Conservation (phyloP, 2,113 vertebrate species). For the Sinocyclocheilus rhinocerous region DNA sequence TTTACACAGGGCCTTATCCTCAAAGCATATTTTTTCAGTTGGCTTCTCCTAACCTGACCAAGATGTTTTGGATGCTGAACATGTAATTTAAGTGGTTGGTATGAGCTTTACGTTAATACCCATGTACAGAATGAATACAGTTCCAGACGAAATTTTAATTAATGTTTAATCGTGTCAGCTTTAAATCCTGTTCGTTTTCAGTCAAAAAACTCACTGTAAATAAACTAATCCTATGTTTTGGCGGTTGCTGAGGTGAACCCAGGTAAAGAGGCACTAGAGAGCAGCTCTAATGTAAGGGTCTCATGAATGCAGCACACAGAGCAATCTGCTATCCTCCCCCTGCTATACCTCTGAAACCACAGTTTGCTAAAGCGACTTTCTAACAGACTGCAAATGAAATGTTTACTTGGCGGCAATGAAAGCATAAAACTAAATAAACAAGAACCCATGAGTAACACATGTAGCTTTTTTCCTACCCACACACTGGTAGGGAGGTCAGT, state of each 20-base stretch:
- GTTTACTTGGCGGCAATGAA: slow-evolving; percentile 66
- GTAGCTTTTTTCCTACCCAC: slow-evolving; percentile 73
- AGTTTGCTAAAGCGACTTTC: slow-evolving; percentile 46
- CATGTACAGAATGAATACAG: slow-evolving; percentile 8
- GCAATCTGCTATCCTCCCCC: background rate
- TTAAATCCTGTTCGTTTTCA: slow-evolving; percentile 34
- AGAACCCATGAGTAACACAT: slow-evolving; percentile 72
- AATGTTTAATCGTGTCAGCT: slow-evolving; percentile 28
- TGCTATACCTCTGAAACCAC: slow-evolving; percentile 22
- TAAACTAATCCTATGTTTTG: slow-evolving; percentile 36
- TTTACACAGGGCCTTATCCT: slow-evolving; percentile 50
- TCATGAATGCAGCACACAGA: slow-evolving; percentile 28
- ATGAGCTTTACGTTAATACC: background rate
- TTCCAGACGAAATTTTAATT: background rate
- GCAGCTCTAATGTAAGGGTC: slow-evolving; percentile 9
- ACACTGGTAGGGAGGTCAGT: slow-evolving; percentile 66
- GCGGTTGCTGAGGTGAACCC: slow-evolving; percentile 50
- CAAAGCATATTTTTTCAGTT: slow-evolving; percentile 42
- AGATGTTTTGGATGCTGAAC: slow-evolving; percentile 11
- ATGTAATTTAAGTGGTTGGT: background rate
- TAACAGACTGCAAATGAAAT: slow-evolving; percentile 50
- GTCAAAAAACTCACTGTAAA: slow-evolving; percentile 11
- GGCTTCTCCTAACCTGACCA: slow-evolving; percentile 44
- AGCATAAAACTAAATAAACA: slow-evolving; percentile 74
- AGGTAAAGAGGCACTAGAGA: slow-evolving; percentile 41